A percentile compares a stretch with the other conserved stretches of the same genome.
Conservation (phyloP, 1,140 invertebrate species). For the Pseudomyrmex gracilis region DNA sequence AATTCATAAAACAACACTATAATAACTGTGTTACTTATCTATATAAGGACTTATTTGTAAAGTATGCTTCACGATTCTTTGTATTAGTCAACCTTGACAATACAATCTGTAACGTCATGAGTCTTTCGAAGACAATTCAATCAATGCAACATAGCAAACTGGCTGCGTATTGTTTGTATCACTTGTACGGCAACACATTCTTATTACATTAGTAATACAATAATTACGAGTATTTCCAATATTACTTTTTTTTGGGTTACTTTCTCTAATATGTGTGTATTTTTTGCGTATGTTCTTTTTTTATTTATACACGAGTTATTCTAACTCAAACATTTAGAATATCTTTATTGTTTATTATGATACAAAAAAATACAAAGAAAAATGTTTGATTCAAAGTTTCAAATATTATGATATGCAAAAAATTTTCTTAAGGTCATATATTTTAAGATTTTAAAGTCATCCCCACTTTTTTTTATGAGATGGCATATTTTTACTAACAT, state of each 20-base stretch:
- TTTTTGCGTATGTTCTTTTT: too few relatives aligned
- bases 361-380: too few relatives aligned
- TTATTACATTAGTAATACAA: conserved; percentile 29
- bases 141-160: neutral
- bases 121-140: neutral
- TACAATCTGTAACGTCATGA: conserved; percentile 2
- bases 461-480: too few relatives aligned
- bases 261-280: neutral
- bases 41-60: conserved; percentile 43
- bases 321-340: too few relatives aligned
- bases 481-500: too few relatives aligned
- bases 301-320: too few relatives aligned
- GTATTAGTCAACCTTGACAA: conserved; percentile 20
- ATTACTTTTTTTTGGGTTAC: conserved; percentile 35
- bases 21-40: conserved; percentile 52
- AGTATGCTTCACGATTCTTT: neutral
- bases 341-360: too few relatives aligned
- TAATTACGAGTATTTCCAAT: conserved; percentile 40
- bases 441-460: too few relatives aligned
- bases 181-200: conserved; percentile 14
- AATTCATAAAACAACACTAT: conserved; percentile 32
- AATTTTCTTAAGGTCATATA: too few relatives aligned
- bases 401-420: too few relatives aligned
- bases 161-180: neutral
- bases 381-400: too few relatives aligned